phyloP scores from a whole-genome alignment of 2,797 vertebrate genomes.

The Sebastes dallii region DNA sequence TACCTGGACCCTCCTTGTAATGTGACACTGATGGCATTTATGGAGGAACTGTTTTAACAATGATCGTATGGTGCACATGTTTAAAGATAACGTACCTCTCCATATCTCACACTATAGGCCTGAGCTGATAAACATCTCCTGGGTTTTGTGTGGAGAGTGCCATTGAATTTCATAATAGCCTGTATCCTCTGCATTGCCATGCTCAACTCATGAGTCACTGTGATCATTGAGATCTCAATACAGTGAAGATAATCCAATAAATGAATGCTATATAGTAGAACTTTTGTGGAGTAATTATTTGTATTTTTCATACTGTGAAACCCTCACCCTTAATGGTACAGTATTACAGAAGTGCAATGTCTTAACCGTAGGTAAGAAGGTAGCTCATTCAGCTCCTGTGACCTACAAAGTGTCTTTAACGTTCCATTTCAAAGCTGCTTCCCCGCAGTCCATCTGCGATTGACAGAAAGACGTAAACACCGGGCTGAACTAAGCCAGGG shows the following conservation, averaged over 20 bases:
- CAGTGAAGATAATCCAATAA: background rate
- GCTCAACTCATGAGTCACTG: background rate
- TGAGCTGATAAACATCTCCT: slow-evolving; percentile 16
- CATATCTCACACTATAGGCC: background rate
- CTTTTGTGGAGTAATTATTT: background rate
- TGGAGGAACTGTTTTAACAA: background rate
- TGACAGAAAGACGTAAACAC: background rate
- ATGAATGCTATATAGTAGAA: background rate
- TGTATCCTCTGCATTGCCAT: background rate
- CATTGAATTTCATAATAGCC: slow-evolving; percentile 5
- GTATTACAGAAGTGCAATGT: background rate
- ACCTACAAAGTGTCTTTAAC: background rate
- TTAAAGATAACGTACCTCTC: background rate
- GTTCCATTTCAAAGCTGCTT: background rate
- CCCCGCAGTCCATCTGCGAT: background rate
- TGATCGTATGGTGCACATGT: background rate
- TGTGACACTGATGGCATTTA: slow-evolving; percentile 6
- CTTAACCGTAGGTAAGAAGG: background rate
- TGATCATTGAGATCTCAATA: background rate
- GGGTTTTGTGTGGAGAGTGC: slow-evolving; percentile 3
- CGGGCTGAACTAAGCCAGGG: slow-evolving; percentile 2
- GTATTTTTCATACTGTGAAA: background rate
- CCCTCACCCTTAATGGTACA: background rate
- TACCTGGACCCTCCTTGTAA: slow-evolving; percentile 26
- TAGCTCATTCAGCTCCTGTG: background rate